phyloP scores from a whole-genome alignment of 2,797 vertebrate species.

The Thamnophis elegans region DNA sequence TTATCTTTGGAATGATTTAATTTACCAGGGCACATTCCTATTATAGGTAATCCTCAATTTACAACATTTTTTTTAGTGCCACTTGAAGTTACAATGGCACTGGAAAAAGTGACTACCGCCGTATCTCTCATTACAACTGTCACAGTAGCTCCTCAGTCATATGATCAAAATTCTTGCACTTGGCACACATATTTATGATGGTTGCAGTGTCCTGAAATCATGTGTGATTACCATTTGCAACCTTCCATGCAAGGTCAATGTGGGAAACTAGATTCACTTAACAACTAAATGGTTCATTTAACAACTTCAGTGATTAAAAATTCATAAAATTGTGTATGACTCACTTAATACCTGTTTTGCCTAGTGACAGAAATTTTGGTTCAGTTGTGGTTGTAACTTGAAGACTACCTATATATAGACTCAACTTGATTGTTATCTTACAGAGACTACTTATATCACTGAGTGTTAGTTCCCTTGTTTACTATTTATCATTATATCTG shows the following conservation, averaged over 20 bases:
- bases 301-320: neutral
- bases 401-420: neutral
- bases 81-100: neutral
- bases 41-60: neutral
- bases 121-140: neutral
- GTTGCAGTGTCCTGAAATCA: neutral
- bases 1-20: neutral
- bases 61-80: neutral
- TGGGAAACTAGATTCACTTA: neutral
- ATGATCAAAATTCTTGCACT: neutral
- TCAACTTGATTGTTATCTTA: constrained; percentile 40
- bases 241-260: neutral
- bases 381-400: neutral
- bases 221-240: neutral
- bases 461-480: neutral
- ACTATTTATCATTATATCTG: neutral
- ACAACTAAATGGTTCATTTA: neutral
- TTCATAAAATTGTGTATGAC: no score
- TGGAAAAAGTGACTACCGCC: neutral
- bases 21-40: constrained; percentile 37
- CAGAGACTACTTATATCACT: constrained; percentile 11
- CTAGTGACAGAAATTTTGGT: neutral
- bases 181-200: neutral
- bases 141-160: no score
- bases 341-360: neutral